Base-by-base conservation (phyloP, 2,113 vertebrate species). In the Cinclus cinclus region DNA sequence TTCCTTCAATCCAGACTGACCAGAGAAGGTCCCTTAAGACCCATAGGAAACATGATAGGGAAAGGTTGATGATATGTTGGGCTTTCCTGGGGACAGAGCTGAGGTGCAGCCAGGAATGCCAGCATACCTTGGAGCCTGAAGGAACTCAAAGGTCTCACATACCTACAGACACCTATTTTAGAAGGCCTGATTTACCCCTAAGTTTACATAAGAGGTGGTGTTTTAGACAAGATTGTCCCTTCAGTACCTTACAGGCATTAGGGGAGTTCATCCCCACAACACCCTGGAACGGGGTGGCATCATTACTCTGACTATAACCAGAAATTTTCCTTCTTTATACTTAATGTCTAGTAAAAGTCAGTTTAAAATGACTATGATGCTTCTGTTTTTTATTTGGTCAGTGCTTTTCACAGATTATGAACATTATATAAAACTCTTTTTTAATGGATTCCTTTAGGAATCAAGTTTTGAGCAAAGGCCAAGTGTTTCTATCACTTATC, bases 401-500 rank as follows among this genome's bases (percentile, higher is more conserved):
- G 52, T 70, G 42, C 41, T 93, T 93, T 94, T 33, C n/a, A 44
- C 8, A 37, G 55, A 24, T 47, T 79, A 47, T 67, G 68, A 71
- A 24, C 62, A 25, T 55, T 87, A 58, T 2, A 71, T 41, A 47
- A 75, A 91, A 74, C 39, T 50, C 22, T 42, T 47, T 83, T 92
- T 63, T 30, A 83, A 69, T 37, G 7, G 47, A 68, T 92, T 87
- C 62, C 58, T 79, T 55, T 73, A 64, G 28, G 65, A 94, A 95
- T 95, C 62, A 30, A 56, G 53, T 95, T 89, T 94, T 84, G 69
- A 90, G 53, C 65, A 91, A 89, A 92, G 80, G 65, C 77, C 87
- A 87, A 37, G 35, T 87, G 65, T 78, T 89, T 87, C 83, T 92
- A 37, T 84, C 49, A 37, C 47, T 73, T 62, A 60, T 79, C 37